Conservation (phyloP, 2,888 invertebrate species). For the Ypsolopha scabrella region DNA sequence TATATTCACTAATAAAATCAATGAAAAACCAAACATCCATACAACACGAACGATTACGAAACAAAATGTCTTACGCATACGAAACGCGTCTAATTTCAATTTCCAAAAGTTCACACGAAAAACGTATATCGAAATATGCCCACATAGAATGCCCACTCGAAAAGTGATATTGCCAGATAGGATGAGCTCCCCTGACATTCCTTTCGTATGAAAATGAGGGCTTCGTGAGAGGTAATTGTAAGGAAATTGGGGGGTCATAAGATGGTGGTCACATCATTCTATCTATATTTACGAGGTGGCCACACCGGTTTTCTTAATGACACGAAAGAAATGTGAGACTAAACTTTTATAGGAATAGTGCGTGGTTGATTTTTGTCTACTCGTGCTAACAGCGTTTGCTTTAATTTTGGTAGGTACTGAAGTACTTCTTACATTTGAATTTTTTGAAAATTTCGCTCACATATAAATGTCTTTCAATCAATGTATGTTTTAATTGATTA, state of each 20-base stretch:
- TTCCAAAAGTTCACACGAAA: constrained; percentile 1
- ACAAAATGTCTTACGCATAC: background rate
- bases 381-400: too few relatives aligned
- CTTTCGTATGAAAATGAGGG: background rate
- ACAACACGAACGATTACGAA: too few relatives aligned
- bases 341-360: background rate
- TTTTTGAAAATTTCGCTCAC: too few relatives aligned
- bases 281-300: constrained; percentile 42
- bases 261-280: constrained; percentile 39
- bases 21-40: too few relatives aligned
- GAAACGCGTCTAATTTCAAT: background rate
- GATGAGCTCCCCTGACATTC: background rate
- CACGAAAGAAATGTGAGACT: constrained; percentile 7
- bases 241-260: constrained; percentile 20
- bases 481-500: too few relatives aligned
- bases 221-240: background rate
- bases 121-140: background rate
- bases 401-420: too few relatives aligned
- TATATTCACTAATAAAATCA: too few relatives aligned
- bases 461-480: too few relatives aligned
- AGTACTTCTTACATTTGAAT: too few relatives aligned
- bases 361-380: too few relatives aligned
- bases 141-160: background rate
- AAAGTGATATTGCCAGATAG: background rate
- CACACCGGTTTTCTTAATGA: constrained; percentile 40